Conservation (phyloP, 2,797 vertebrate genomes). For the Myotis findleyi region DNA sequence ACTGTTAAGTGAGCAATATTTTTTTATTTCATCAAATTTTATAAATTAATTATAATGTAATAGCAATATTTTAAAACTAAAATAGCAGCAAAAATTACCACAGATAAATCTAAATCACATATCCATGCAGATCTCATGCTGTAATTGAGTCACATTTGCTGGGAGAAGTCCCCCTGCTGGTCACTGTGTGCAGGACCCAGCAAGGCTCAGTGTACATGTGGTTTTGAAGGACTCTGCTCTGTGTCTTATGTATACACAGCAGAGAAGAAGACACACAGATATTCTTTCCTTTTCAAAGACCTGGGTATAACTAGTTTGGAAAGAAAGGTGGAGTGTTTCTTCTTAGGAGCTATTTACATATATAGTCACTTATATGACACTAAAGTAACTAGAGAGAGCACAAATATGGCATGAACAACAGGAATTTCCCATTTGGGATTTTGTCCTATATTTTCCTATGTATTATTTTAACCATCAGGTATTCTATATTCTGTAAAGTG, state of each 20-base stretch:
- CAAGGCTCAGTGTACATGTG: accelerated
- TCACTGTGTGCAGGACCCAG: background rate
- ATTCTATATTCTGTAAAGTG: background rate
- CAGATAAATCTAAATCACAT: background rate
- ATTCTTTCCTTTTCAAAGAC: background rate
- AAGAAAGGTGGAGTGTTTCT: background rate
- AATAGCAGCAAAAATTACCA: background rate
- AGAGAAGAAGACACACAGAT: background rate
- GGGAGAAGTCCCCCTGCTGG: background rate
- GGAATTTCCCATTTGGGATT: background rate
- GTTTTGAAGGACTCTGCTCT: background rate
- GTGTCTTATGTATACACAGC: background rate
- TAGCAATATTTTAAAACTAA: background rate
- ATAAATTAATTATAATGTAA: background rate
- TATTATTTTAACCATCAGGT: background rate
- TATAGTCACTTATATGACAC: background rate
- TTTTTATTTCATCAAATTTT: background rate
- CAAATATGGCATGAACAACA: no score
- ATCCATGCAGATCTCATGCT: no score
- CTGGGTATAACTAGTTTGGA: background rate
- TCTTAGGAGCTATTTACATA: background rate
- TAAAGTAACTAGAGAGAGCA: background rate
- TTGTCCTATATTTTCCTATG: background rate
- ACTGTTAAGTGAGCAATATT: background rate
- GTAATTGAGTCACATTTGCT: background rate